These are phyloP conservation scores for Kradibia gibbosae DNA, from an alignment of 1,140 invertebrate genomes.

Conservation along the genomic window DNA sequence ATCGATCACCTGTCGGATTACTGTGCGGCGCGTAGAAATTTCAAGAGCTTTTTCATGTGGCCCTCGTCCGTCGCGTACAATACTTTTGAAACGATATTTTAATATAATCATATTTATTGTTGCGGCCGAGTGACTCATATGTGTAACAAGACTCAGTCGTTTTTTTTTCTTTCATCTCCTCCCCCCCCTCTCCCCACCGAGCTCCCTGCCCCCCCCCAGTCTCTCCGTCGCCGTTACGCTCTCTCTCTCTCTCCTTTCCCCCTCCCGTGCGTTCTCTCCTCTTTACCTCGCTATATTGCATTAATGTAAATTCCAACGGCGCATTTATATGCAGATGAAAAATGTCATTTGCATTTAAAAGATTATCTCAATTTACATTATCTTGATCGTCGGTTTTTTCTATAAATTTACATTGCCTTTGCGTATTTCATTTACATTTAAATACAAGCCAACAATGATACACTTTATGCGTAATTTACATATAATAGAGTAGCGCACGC, in stretches of 20 bases:
- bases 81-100: slow-evolving; percentile 41
- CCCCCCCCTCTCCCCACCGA: background rate
- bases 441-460: slow-evolving; percentile 51
- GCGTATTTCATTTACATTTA: slow-evolving; percentile 52
- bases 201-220: background rate
- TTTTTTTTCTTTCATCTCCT: slow-evolving; percentile 9
- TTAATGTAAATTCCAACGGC: slow-evolving; percentile 52
- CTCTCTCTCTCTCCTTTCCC: background rate
- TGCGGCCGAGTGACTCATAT: slow-evolving; percentile 41
- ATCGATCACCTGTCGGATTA: slow-evolving; percentile 43
- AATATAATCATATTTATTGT: slow-evolving; percentile 51
- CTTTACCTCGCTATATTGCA: slow-evolving; percentile 46
- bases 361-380: slow-evolving; percentile 53
- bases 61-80: background rate
- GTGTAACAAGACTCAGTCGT: slow-evolving; percentile 44
- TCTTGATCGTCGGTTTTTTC: slow-evolving; percentile 51
- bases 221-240: background rate
- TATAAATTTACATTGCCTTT: slow-evolving; percentile 52
- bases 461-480: slow-evolving; percentile 50
- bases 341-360: slow-evolving; percentile 54
- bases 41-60: slow-evolving; percentile 18
- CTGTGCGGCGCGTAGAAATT: background rate
- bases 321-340: slow-evolving; percentile 53
- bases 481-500: slow-evolving; percentile 48
- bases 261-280: background rate